Evolutionary conservation across 1,140 invertebrate species (phyloP).

Genomic region (Zophobas morio): DNA sequence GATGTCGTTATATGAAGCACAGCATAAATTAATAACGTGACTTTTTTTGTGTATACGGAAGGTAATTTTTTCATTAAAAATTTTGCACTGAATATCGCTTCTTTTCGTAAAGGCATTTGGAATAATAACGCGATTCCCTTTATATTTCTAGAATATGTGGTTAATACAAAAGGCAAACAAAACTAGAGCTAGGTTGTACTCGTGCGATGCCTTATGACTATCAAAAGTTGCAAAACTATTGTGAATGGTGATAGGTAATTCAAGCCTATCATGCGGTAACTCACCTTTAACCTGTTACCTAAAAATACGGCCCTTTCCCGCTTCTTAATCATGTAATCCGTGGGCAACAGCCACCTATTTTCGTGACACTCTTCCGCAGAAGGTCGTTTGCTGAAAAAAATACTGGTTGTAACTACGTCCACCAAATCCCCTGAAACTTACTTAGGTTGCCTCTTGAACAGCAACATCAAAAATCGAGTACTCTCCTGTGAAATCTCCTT

Average conservation of each 20-base stretch:
- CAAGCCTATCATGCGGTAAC: background rate
- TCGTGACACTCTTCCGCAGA: conserved; percentile 94
- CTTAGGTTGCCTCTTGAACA: conserved; percentile 95
- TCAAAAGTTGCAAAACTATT: no score
- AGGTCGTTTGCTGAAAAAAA: conserved; percentile 87
- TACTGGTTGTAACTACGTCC: conserved; percentile 19
- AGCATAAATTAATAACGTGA: no score
- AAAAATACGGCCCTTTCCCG: conserved; percentile 90
- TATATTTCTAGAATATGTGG: no score
- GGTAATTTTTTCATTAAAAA: no score
- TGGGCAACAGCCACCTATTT: conserved; percentile 93
- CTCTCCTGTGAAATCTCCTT: conserved; percentile 96
- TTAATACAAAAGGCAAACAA: background rate
- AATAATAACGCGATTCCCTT: no score
- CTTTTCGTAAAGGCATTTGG: no score
- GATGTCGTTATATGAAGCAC: no score
- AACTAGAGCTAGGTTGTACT: background rate
- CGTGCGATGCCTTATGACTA: background rate
- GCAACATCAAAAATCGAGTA: conserved; percentile 93
- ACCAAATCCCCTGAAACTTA: conserved; percentile 68
- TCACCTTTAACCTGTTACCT: conserved; percentile 84
- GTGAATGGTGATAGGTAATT: no score
- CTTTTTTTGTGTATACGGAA: no score
- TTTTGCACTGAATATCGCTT: no score
- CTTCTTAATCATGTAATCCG: conserved; percentile 94